Percentiles rank a stretch among this genome's conserved stretches.
phyloP scores from a whole-genome alignment of 2,113 vertebrate species.

The Gambusia holbrooki region DNA sequence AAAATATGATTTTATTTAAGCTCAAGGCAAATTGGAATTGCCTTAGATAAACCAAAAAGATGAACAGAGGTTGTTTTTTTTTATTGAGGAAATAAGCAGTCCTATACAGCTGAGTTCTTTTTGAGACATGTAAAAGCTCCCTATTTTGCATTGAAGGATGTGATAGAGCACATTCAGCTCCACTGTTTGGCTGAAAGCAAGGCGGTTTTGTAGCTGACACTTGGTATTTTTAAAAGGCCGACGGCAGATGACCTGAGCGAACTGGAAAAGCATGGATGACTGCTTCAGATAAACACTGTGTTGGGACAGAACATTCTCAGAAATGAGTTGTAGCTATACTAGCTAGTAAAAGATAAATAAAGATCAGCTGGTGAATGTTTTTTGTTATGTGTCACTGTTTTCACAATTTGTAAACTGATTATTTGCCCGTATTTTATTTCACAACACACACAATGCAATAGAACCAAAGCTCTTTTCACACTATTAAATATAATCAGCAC shows the following conservation, averaged over 20 bases:
- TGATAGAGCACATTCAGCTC: neutral
- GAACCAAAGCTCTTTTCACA: neutral
- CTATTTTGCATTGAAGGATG: neutral
- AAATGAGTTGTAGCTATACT: neutral
- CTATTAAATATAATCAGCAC: neutral
- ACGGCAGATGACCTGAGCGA: neutral
- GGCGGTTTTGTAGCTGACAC: conserved; percentile 1
- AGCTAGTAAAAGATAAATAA: no score
- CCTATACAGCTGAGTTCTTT: neutral
- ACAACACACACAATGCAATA: neutral
- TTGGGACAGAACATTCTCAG: neutral
- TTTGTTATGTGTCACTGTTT: neutral
- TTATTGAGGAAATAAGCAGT: neutral
- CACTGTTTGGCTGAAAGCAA: neutral
- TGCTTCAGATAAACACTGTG: neutral
- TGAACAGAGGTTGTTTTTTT: neutral
- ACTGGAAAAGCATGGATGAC: neutral
- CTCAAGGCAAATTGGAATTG: neutral
- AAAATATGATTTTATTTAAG: neutral
- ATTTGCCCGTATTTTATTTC: neutral
- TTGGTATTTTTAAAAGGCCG: conserved; percentile 36
- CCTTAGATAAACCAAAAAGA: neutral
- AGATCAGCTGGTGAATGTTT: neutral
- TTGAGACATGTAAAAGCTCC: neutral
- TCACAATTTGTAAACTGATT: no score